These are phyloP conservation scores for Promerops cafer DNA, from an alignment of 2,113 vertebrate genomes.

Conservation along the genomic window DNA sequence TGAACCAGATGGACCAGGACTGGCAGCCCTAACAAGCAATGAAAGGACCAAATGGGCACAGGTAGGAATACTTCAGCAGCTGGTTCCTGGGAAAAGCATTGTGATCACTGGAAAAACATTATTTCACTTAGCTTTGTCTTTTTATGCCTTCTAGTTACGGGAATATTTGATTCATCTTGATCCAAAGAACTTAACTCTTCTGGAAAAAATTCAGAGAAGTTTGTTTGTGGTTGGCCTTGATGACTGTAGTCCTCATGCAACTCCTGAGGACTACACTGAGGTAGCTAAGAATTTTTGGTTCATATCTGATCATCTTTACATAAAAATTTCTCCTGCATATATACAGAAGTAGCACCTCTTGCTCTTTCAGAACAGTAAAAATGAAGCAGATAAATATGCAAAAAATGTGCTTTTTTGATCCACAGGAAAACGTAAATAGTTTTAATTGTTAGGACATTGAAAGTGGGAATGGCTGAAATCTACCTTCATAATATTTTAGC, in stretches of 20 bases:
- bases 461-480: background rate
- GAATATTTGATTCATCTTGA: conserved; percentile 87
- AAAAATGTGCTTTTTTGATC: background rate
- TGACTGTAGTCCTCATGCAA: conserved; percentile 78
- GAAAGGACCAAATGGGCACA: conserved; percentile 90
- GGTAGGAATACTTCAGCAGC: conserved; percentile 63
- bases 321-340: background rate
- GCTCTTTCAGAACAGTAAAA: background rate
- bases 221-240: conserved; percentile 84
- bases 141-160: conserved; percentile 73
- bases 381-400: background rate
- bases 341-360: background rate
- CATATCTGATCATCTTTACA: background rate
- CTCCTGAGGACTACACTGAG: conserved; percentile 83
- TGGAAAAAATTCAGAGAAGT: conserved; percentile 90
- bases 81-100: background rate
- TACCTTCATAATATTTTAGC: background rate
- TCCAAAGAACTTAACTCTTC: conserved; percentile 79
- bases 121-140: background rate
- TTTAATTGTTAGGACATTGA: background rate
- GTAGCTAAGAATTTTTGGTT: conserved; percentile 65
- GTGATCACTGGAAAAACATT: background rate
- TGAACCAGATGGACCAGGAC: conserved; percentile 80
- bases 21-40: conserved; percentile 84
- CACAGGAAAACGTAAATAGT: background rate